phyloP scores from a whole-genome alignment of 2,888 invertebrate genomes.

The Athalia circularis region DNA sequence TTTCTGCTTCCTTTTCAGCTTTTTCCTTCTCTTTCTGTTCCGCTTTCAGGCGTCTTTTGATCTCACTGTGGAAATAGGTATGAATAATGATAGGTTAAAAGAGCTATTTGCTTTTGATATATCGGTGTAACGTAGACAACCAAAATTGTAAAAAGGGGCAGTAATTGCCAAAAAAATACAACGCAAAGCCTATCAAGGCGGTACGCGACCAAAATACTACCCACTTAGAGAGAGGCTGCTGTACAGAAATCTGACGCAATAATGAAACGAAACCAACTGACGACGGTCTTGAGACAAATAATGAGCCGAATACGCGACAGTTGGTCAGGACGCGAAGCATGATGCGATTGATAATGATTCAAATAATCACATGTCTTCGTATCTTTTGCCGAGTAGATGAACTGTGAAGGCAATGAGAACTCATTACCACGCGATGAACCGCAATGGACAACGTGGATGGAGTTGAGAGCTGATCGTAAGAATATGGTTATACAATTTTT shows the following conservation, averaged over 20 bases:
- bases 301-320: constrained; percentile 44
- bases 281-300: background rate
- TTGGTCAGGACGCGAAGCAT: constrained; percentile 62
- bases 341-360: constrained; percentile 2
- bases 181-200: too few relatives aligned
- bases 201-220: constrained; percentile 53
- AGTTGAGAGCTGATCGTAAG: too few relatives aligned
- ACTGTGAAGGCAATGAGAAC: too few relatives aligned
- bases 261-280: constrained; percentile 30
- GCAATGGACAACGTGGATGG: too few relatives aligned
- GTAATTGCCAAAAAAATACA: too few relatives aligned
- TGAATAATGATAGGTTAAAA: background rate
- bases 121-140: too few relatives aligned
- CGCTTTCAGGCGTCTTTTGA: constrained; percentile 92
- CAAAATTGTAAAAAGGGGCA: too few relatives aligned
- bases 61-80: constrained; percentile 83
- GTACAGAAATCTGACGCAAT: constrained; percentile 62
- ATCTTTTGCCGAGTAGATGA: too few relatives aligned
- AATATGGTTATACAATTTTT: too few relatives aligned
- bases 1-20: constrained; percentile 76
- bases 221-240: constrained; percentile 62
- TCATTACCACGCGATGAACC: too few relatives aligned
- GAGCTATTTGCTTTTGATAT: background rate
- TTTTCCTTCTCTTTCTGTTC: constrained; percentile 95
- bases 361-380: too few relatives aligned